Evolutionary conservation across 2,888 invertebrate species (phyloP).

Genomic region (Bhutanitis thaidina): DNA sequence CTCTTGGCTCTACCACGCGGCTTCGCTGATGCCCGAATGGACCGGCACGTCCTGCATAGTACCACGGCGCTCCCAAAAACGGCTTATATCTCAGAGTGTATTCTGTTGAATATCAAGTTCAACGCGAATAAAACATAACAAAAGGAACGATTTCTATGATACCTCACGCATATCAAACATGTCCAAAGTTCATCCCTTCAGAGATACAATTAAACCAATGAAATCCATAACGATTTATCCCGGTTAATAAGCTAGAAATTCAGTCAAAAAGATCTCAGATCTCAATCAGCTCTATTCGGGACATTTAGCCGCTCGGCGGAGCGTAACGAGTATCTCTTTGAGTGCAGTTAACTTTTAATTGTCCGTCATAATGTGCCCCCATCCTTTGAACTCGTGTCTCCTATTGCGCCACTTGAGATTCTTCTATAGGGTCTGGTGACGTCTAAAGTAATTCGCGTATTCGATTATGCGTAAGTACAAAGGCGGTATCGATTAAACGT

Average conservation of each 20-base stretch:
- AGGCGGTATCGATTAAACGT: slow-evolving; percentile 8
- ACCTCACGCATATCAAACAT: too few species aligned
- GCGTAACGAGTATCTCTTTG: slow-evolving; percentile 51
- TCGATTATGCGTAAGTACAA: slow-evolving; percentile 16
- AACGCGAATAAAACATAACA: too few species aligned
- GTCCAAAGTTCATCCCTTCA: too few species aligned
- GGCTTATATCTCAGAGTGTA: too few species aligned
- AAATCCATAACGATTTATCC: neutral
- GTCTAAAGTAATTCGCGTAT: slow-evolving; percentile 11
- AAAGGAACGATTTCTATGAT: too few species aligned
- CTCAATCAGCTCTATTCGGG: slow-evolving; percentile 12
- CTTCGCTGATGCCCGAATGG: too few species aligned
- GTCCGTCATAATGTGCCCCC: slow-evolving; percentile 29
- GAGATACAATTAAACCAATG: too few species aligned
- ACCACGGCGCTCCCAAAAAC: too few species aligned
- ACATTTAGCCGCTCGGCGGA: slow-evolving; percentile 41
- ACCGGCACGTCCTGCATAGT: too few species aligned
- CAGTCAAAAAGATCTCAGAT: neutral
- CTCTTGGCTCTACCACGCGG: too few species aligned
- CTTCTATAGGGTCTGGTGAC: slow-evolving; percentile 5
- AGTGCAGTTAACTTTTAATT: slow-evolving; percentile 61
- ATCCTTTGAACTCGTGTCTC: slow-evolving; percentile 53
- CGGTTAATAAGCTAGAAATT: neutral
- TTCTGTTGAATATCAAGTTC: too few species aligned
- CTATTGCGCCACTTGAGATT: slow-evolving; percentile 20